Evolutionary conservation across 2,797 vertebrate species (phyloP), one percentile per base, ranked within the genome.

Genomic region (Propithecus deckenii): DNA sequence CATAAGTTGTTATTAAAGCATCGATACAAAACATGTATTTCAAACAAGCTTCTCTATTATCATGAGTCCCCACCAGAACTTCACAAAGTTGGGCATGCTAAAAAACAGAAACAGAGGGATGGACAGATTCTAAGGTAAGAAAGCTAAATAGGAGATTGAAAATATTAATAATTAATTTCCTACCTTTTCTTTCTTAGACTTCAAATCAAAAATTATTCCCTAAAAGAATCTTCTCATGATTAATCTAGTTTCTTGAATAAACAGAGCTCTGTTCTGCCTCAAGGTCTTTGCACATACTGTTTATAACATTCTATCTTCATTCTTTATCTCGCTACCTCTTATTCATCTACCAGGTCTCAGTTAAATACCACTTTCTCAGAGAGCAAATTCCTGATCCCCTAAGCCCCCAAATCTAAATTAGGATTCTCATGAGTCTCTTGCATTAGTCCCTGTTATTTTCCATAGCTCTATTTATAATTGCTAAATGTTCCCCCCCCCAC

Each of bases 1-100:
- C 41, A 59, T 63, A 15, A 69, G 57, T 65, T 84, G 23, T 48
- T 85, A 72, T 63, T 92, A 88, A 86, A 55, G 23, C 46, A 55
- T 50, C 67, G 32, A 94, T n/a, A 48, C 15, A 69, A 89, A 86
- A 87, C 59, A 48, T 48, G 46, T 69, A 84, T 85, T 85, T 86
- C 69, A 43, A 95, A 86, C 41, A 94, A 88, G 18, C 38, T 94
- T 50, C 65, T 65, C 35, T 85, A 71, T 85, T 81, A 89, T 61
- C 50, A 59, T 63, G 74, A 38, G 20, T 50, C 18, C 2, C 57
- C 28, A n/a, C 0, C 61, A 71, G 75, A 90, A 78, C 32, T 55
- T 76, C 32, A 71, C 30, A 41, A 69, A 91, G 57, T 20, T 59
- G 55, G 87, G 17, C 22, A 46, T 8, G 32, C 50, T 61, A 74